Conservation (phyloP, 2,113 vertebrate species). For the Malurus cyaneus region DNA sequence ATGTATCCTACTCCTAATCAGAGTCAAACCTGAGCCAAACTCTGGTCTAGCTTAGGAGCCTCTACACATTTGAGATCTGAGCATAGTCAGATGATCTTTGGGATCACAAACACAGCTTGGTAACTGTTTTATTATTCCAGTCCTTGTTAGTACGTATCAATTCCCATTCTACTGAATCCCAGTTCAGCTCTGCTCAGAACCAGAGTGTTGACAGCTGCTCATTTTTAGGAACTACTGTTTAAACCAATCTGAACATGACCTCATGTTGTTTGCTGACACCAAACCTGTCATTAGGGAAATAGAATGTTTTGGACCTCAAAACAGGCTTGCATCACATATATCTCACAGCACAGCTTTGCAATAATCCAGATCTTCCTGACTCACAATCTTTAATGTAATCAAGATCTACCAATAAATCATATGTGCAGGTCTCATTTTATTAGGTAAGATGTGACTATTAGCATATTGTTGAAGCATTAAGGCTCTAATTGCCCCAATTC, state of each 20-base stretch:
- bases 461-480: background rate
- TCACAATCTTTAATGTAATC: background rate
- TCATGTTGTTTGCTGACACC: background rate
- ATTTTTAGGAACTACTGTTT: background rate
- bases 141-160: background rate
- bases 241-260: background rate
- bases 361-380: background rate
- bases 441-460: background rate
- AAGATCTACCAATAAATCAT: background rate
- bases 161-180: background rate
- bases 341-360: background rate
- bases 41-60: background rate
- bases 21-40: background rate
- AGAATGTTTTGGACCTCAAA: background rate
- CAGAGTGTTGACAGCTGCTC: background rate
- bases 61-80: background rate
- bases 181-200: background rate
- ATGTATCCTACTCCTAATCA: background rate
- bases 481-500: background rate
- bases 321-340: background rate
- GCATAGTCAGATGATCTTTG: background rate
- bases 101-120: background rate
- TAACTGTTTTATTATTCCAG: background rate
- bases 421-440: rapidly evolving
- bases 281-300: background rate